phyloP scores from a whole-genome alignment of 2,888 invertebrate genomes.

The Euzophera pinguis region DNA sequence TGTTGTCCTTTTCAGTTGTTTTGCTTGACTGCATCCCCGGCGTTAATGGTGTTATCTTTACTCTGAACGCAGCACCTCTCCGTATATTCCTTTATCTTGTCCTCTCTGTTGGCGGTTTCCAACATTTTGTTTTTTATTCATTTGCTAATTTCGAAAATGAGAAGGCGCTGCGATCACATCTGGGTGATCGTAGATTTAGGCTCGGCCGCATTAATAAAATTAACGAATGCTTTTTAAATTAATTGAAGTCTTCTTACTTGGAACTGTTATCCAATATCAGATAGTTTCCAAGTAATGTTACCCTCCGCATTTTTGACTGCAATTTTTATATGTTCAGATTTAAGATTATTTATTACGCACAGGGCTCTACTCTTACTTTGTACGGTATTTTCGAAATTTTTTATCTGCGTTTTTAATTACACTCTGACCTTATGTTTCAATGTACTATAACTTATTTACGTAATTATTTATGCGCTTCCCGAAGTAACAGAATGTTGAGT shows the following conservation, averaged over 20 bases:
- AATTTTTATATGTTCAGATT: constrained; percentile 15
- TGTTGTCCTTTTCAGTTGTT: constrained; percentile 64
- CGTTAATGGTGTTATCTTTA: constrained; percentile 79
- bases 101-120: constrained; percentile 69
- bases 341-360: constrained; percentile 1
- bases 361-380: not conserved
- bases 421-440: constrained; percentile 2
- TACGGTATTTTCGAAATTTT: not conserved
- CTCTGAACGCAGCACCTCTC: constrained; percentile 77
- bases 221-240: constrained; percentile 76
- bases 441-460: constrained; percentile 1
- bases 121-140: constrained; percentile 67
- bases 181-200: constrained; percentile 71
- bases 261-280: constrained; percentile 64
- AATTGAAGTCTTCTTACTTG: constrained; percentile 66
- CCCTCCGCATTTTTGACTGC: constrained; percentile 26
- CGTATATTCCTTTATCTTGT: constrained; percentile 80
- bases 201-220: constrained; percentile 72
- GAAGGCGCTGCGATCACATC: constrained; percentile 73
- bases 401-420: not conserved
- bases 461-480: not conserved
- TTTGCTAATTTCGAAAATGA: constrained; percentile 80
- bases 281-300: constrained; percentile 46
- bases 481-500: not conserved
- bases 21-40: constrained; percentile 65